These are phyloP conservation scores for Drosophila longiperda DNA, from an alignment of 2,888 invertebrate species.

Conservation along the genomic window DNA sequence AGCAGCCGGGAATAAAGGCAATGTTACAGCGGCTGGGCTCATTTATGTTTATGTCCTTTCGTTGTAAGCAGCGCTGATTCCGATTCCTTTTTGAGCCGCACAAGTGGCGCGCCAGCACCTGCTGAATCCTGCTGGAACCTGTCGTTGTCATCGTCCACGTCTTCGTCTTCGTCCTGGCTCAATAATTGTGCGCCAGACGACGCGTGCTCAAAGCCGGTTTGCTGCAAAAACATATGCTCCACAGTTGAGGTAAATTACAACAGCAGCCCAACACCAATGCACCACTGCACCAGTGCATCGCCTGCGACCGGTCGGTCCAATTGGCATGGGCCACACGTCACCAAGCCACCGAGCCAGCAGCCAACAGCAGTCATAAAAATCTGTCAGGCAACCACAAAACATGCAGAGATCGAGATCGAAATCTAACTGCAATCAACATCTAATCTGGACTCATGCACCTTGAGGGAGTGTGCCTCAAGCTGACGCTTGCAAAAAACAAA, in stretches of 20 bases:
- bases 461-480: slow-evolving; percentile 73
- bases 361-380: slow-evolving; percentile 68
- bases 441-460: slow-evolving; percentile 68
- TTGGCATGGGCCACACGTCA: slow-evolving; percentile 78
- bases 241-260: slow-evolving; percentile 64
- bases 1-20: slow-evolving; percentile 52
- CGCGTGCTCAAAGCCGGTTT: slow-evolving; percentile 80
- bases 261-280: slow-evolving; percentile 39
- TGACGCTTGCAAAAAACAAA: slow-evolving; percentile 53
- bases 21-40: slow-evolving; percentile 78
- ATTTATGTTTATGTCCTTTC: slow-evolving; percentile 81
- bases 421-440: slow-evolving; percentile 63
- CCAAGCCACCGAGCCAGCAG: slow-evolving; percentile 22
- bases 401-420: slow-evolving; percentile 25
- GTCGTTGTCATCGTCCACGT: slow-evolving; percentile 60
- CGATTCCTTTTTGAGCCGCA: slow-evolving; percentile 69
- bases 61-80: slow-evolving; percentile 77
- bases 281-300: slow-evolving; percentile 7
- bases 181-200: slow-evolving; percentile 78
- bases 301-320: slow-evolving; percentile 37
- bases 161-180: slow-evolving; percentile 61
- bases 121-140: slow-evolving; percentile 79
- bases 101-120: slow-evolving; percentile 70
- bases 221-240: slow-evolving; percentile 63
- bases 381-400: slow-evolving; percentile 69